phyloP scores from a whole-genome alignment of 2,797 vertebrate genomes.

The Sebastes oblongus region DNA sequence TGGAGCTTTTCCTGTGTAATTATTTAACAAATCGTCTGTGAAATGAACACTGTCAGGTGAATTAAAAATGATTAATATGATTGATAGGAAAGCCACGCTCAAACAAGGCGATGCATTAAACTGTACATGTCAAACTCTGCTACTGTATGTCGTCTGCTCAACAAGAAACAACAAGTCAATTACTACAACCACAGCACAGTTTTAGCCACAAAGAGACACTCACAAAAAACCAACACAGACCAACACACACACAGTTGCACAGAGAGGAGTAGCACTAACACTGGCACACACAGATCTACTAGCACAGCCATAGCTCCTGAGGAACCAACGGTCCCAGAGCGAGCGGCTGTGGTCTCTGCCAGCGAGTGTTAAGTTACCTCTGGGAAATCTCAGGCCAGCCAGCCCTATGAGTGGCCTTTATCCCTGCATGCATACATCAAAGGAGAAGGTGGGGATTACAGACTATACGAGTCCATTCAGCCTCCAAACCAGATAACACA shows the following conservation, averaged over 20 bases:
- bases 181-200: constrained; percentile 76
- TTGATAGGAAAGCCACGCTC: constrained; percentile 56
- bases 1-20: constrained; percentile 49
- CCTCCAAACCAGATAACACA: constrained; percentile 73
- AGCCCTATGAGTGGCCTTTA: constrained; percentile 86
- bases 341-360: constrained; percentile 80
- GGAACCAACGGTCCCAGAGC: constrained; percentile 67
- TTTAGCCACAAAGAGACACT: constrained; percentile 75
- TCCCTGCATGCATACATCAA: constrained; percentile 89
- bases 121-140: constrained; percentile 54
- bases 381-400: constrained; percentile 84
- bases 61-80: constrained; percentile 65
- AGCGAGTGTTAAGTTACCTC: constrained; percentile 85
- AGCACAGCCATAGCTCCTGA: constrained; percentile 76
- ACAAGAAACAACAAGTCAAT: constrained; percentile 69
- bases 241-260: constrained; percentile 70
- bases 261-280: constrained; percentile 79
- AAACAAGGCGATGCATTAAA: constrained; percentile 49
- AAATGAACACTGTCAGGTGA: constrained; percentile 76
- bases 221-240: constrained; percentile 71
- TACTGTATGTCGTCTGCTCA: constrained; percentile 37
- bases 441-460: constrained; percentile 88
- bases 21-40: constrained; percentile 67
- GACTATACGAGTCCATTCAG: constrained; percentile 75
- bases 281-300: constrained; percentile 78